Base-by-base conservation (phyloP, 2,888 invertebrate genomes). In the Campaea margaritaria region DNA sequence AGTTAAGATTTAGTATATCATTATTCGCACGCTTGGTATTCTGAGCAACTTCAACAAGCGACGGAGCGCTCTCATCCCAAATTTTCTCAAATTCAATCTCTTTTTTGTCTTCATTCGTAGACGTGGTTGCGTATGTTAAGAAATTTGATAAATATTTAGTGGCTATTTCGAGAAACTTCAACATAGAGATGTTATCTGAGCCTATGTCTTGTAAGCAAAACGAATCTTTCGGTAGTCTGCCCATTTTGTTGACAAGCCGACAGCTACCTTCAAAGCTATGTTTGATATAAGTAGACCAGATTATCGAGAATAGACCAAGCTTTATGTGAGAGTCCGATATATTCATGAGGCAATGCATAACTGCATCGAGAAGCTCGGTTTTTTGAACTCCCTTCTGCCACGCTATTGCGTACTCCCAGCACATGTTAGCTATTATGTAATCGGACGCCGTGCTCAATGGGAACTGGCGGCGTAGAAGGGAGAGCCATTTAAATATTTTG, bases 201-300 rank as follows among this genome's bases (percentile, higher is more conserved):
- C 96, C 96, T 21, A 96, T 93, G 67, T 96, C 96, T 89, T 96
- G 96, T 58, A 94, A 89, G 70, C 97, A 97, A 50, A 97, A 89
- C 65, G 96, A 94, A 73, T 98, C 97, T 83, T 97, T 97, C 0
- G 98, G 97, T 50, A 97, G 86, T 82, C 96, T 96, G 0, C 98
- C 96, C 3, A 95, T 94, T 89, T 96, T 97, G 75, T 96, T 96
- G 67, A 95, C 94, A 15, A 98, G 90, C 70, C 96, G 95, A 62
- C 96, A 95, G 16, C 95, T 93, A 1, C 95, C 93, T 87, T 97
- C 96, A 75, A 97, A 94, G 14, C 95, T 93, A 73, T 96, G 96
- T 77, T 95, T 96, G n/a, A 98, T 89, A 76, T 98, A 97, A 52
- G 97, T 96, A 51, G 96, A 96, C 98, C 98, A 99, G 69, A 98